Evolutionary conservation across 2,888 invertebrate genomes (phyloP), one percentile per base, ranked within the genome.

Genomic region (Oegoconia quadripuncta): DNA sequence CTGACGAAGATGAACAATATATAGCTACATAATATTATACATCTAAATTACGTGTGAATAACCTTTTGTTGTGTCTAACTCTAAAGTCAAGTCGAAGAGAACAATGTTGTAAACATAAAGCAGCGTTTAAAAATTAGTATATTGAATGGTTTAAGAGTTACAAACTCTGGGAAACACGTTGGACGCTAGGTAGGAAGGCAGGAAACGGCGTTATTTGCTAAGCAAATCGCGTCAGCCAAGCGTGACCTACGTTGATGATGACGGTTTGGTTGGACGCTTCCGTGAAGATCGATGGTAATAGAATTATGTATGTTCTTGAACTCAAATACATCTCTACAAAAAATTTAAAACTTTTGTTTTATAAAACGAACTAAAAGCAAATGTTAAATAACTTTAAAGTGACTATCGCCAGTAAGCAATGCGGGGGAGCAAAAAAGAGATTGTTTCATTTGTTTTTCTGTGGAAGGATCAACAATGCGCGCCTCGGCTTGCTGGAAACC

Each of bases 361-460:
- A 30, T 4, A 30, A 11, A 30, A 15, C 33, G 14, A 27, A 12
- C 27, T 25, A 9, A 12, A 17, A 20, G 20, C 20, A 13, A 20
- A 31, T 12, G 22, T 7, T 13, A 22, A 32, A 32, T 9, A 32
- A 17, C 15, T 22, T 29, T 20, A 36, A 29, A 29, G 29, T 14
- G 29, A 29, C 4, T 4, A 34, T 22, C 15, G 25, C 25, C 40
- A 22, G 31, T 26, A 18, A 34, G 59, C 58, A 53, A 52, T 54
- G 52, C 48, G 48, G 57, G 62, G 56, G 62, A 66, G 71, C 62
- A 64, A 72, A 71, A 77, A 74, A 72, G 61, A 66, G 59, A 69
- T 68, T 70, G 75, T 81, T 81, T 79, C 72, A 68, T 82, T 83
- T 77, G 74, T 81, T 82, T 81, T 73, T 74, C 64, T 76, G 72